phyloP scores from a whole-genome alignment of 1,140 invertebrate species.

The Aricia agestis region DNA sequence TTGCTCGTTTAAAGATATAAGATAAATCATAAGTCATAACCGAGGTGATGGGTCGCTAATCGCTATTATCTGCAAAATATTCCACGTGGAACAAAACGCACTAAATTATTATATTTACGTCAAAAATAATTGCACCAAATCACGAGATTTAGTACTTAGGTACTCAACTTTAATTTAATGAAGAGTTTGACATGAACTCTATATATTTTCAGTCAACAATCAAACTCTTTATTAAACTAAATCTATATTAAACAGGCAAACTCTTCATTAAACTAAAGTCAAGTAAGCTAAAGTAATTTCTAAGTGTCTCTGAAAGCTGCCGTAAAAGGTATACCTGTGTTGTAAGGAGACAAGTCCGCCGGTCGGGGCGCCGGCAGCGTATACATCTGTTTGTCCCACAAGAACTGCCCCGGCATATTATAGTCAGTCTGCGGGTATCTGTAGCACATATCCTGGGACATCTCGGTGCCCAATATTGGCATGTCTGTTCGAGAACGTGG shows the following conservation, averaged over 20 bases:
- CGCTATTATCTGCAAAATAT: constrained; percentile 5
- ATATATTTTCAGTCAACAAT: no score
- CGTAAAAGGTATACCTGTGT: constrained; percentile 36
- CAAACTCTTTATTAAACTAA: no score
- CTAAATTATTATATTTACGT: no score
- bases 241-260: no score
- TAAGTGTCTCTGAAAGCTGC: no score
- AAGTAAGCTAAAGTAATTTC: no score
- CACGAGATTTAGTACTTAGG: no score
- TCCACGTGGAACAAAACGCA: neutral
- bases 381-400: constrained; percentile 55
- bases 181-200: no score
- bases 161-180: no score
- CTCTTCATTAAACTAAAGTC: no score
- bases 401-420: constrained; percentile 37
- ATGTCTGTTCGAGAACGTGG: constrained; percentile 40
- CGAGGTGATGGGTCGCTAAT: neutral
- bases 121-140: no score
- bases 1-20: no score
- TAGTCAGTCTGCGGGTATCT: constrained; percentile 45
- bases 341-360: constrained; percentile 39
- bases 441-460: constrained; percentile 53
- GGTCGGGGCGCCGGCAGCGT: constrained; percentile 38
- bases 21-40: neutral
- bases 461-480: constrained; percentile 56